phyloP scores from a whole-genome alignment of 2,888 invertebrate genomes.

The Strigamia maritima region DNA sequence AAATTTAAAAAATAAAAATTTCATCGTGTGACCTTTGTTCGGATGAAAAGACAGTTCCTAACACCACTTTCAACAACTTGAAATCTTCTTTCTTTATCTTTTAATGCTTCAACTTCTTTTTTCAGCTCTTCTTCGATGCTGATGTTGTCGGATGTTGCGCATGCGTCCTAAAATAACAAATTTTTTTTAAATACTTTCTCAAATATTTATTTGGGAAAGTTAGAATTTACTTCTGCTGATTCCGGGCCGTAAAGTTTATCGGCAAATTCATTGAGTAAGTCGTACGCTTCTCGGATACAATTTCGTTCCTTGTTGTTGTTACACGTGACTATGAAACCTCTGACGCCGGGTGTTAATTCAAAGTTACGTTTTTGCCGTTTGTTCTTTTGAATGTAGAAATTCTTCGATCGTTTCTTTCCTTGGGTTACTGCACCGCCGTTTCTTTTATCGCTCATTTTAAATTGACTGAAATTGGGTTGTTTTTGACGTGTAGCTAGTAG shows the following conservation, averaged over 20 bases:
- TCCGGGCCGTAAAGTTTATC: slow-evolving; percentile 56
- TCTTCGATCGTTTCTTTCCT: background rate
- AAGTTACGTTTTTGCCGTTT: slow-evolving; percentile 43
- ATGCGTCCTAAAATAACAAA: slow-evolving; percentile 55
- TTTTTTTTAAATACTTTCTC: background rate
- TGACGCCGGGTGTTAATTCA: slow-evolving; percentile 61
- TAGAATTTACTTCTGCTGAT: background rate
- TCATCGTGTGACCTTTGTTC: slow-evolving; percentile 62
- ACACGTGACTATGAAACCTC: slow-evolving; percentile 81
- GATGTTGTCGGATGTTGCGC: slow-evolving; percentile 53
- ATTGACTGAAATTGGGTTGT: background rate
- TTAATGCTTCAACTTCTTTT: slow-evolving; percentile 45
- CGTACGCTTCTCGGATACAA: slow-evolving; percentile 80
- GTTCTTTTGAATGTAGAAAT: slow-evolving; percentile 35
- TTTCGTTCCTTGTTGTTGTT: slow-evolving; percentile 74
- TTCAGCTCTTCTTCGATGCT: slow-evolving; percentile 45
- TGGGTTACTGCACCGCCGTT: background rate
- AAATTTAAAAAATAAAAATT: too few relatives aligned
- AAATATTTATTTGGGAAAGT: slow-evolving; percentile 43
- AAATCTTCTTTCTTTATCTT: slow-evolving; percentile 48
- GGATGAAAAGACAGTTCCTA: slow-evolving; percentile 81
- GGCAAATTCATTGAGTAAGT: slow-evolving; percentile 78
- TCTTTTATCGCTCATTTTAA: background rate
- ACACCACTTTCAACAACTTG: slow-evolving; percentile 76
- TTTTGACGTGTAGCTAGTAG: background rate